Percentiles rank a stretch among this genome's conserved stretches.
phyloP scores from a whole-genome alignment of 2,888 invertebrate species.

The Pammene aurita region DNA sequence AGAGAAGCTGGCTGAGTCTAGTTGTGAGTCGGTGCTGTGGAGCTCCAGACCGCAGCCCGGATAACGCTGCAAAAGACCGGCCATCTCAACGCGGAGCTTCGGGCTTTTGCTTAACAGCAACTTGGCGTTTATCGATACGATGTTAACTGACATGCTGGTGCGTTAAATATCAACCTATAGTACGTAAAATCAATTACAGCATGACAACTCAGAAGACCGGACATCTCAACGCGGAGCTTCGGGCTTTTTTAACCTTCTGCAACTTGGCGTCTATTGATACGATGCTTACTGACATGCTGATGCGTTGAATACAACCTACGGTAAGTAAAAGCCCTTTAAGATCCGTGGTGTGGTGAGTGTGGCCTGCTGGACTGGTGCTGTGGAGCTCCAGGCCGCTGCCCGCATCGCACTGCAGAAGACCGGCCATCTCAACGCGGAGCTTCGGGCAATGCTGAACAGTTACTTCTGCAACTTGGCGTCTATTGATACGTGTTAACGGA shows the following conservation, averaged over 20 bases:
- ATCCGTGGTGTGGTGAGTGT: too few species aligned
- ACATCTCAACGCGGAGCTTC: conserved; percentile 73
- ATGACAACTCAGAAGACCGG: conserved; percentile 73
- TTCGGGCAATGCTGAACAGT: too few species aligned
- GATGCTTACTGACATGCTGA: conserved; percentile 84
- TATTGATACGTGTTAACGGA: too few species aligned
- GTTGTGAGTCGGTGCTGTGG: too few species aligned
- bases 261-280: conserved; percentile 82
- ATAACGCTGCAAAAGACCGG: conserved; percentile 70
- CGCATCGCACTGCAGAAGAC: too few species aligned
- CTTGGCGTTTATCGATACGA: conserved; percentile 80
- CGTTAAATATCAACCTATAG: background rate
- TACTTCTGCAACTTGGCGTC: too few species aligned
- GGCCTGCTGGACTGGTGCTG: too few species aligned
- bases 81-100: conserved; percentile 73
- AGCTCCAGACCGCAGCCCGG: conserved; percentile 70
- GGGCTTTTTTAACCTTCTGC: conserved; percentile 76
- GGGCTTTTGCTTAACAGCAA: conserved; percentile 72
- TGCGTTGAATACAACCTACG: conserved; percentile 48
- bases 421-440: too few species aligned
- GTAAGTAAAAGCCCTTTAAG: too few species aligned
- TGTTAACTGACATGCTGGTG: conserved; percentile 85
- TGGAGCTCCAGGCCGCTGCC: too few species aligned
- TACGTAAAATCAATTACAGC: too few species aligned
- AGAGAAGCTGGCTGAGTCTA: too few species aligned